A percentile compares a stretch with the other conserved stretches of the same genome.
Conservation (phyloP, 2,113 vertebrate genomes). For the Corvus cornix region DNA sequence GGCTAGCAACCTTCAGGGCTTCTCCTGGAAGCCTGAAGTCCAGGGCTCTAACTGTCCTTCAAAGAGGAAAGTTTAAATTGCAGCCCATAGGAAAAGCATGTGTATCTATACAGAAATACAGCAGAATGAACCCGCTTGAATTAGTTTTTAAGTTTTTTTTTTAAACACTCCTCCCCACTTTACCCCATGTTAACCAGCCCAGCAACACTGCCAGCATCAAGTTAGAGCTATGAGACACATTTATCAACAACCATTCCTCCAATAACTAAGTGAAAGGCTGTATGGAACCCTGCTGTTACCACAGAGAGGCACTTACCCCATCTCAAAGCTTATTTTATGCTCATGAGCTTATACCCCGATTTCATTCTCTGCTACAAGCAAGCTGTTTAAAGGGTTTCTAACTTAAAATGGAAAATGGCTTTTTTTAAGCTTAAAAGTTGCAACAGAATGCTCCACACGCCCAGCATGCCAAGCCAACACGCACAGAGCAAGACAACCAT, state of each 20-base stretch:
- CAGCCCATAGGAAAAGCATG: background rate
- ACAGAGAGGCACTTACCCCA: background rate
- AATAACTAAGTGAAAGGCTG: background rate
- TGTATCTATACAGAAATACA: background rate
- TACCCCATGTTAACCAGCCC: background rate
- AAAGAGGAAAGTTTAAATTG: background rate
- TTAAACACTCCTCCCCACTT: background rate
- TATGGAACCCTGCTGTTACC: background rate
- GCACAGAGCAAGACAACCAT: background rate
- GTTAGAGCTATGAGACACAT: background rate
- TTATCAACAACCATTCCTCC: background rate
- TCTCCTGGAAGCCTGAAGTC: background rate
- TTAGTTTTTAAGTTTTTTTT: background rate
- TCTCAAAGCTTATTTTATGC: conserved; percentile 7
- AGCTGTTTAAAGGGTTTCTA: conserved; percentile 27
- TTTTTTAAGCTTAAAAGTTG: background rate
- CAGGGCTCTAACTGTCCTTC: background rate
- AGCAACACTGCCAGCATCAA: background rate
- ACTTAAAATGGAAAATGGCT: background rate
- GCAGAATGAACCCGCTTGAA: background rate
- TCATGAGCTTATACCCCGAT: conserved; percentile 6
- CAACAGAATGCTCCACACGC: background rate
- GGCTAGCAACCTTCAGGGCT: background rate
- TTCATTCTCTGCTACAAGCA: background rate
- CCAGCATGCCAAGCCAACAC: background rate